These are phyloP conservation scores for Hypsibius dujardini DNA, from an alignment of 1,140 invertebrate genomes.

Conservation along the genomic window DNA sequence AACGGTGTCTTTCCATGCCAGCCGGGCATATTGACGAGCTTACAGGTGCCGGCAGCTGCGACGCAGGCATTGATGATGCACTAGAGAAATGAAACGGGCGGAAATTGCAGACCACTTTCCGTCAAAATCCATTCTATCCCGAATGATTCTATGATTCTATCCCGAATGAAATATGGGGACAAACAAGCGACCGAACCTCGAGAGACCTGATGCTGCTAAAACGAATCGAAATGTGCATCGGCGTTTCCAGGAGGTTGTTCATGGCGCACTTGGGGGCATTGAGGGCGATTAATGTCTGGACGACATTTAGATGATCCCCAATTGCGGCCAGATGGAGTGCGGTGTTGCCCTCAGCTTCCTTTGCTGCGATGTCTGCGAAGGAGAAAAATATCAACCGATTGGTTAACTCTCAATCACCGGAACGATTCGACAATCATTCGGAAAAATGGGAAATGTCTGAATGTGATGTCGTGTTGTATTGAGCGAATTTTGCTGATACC, in stretches of 20 bases:
- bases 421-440: neutral
- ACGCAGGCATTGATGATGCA: no score
- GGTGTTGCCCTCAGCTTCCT: neutral
- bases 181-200: neutral
- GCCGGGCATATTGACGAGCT: neutral
- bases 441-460: neutral
- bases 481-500: neutral
- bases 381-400: neutral
- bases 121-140: neutral
- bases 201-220: neutral
- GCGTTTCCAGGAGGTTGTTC: neutral
- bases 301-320: neutral
- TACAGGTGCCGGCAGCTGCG: no score
- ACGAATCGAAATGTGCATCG: neutral
- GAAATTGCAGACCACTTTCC: no score
- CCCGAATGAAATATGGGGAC: neutral
- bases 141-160: neutral
- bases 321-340: neutral
- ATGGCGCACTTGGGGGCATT: neutral
- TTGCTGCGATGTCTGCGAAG: neutral
- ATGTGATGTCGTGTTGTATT: neutral
- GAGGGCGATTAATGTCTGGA: slow-evolving; percentile 3
- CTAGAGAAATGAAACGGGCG: no score
- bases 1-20: neutral
- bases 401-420: neutral